Evolutionary conservation across 1,140 invertebrate species (phyloP), one percentile per base, ranked within the genome.

Genomic region (Pectinophora gossypiella): DNA sequence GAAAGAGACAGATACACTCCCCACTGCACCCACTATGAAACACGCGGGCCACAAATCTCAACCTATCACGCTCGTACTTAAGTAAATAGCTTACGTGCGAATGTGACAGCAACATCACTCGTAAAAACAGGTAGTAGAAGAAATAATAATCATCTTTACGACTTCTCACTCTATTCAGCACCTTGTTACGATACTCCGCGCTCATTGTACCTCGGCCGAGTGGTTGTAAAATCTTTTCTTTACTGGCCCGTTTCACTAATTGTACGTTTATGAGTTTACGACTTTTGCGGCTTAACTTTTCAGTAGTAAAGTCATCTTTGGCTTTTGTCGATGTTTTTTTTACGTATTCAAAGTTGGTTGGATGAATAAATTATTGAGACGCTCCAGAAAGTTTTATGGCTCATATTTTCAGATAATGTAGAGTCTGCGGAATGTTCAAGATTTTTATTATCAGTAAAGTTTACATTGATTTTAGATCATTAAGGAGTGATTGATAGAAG

Each of bases 71-170:
- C 58, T 85, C 76, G 16, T 59, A 47, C 75, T 27, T 18, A 13
- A 15, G 7, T 3, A 10, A 21, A 21, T 4, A 1, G 7, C 57
- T 9, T 35, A 49, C 32, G 74, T 23, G 57, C 48, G 72, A 82
- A 55, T 53, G 72, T 64, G 72, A 88, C 55, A 61, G 69, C 45
- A 58, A 65, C 40, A 73, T 54, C 51, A 64, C 66, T 74, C 78
- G 70, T 78, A 81, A 86, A 88, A 88, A 88, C 87, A 88, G 87
- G 86, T 87, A 88, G 86, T 89, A 88, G 85, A 88, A 85, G 86
- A 89, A 87, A 89, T 89, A 89, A 88, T 88, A 88, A 88, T 88
- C 85, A 89, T 86, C 82, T 89, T 89, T 89, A 89, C 80, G 81
- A 87, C 83, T 88, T 89, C 86, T 89, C 87, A 88, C 86, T 89